Conservation (phyloP, 2,113 vertebrate genomes). For the Heterotis niloticus region DNA sequence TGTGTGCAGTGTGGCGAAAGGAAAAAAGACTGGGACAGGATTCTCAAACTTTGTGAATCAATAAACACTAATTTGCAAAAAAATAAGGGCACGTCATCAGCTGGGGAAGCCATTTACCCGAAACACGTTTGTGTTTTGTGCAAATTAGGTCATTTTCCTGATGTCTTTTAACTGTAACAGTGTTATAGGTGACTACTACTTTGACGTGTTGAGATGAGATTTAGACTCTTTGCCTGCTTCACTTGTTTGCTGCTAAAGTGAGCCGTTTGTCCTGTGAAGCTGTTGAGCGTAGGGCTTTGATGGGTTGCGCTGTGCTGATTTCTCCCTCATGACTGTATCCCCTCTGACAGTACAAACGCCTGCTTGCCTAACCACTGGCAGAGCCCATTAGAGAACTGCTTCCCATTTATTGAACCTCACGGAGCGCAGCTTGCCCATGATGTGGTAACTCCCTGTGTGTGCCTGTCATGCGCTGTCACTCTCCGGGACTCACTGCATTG, state of each 20-base stretch:
- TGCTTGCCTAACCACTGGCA: slow-evolving; percentile 37
- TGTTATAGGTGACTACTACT: not conserved
- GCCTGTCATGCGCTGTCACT: not conserved
- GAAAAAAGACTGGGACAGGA: too few relatives aligned
- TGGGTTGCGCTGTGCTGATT: slow-evolving; percentile 44
- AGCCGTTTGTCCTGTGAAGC: slow-evolving; percentile 58
- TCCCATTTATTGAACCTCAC: not conserved
- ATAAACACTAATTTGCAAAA: too few relatives aligned
- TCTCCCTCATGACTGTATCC: slow-evolving; percentile 42
- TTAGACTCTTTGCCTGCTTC: slow-evolving; percentile 47
- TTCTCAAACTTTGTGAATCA: too few relatives aligned
- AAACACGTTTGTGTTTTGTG: too few relatives aligned
- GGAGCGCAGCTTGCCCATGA: not conserved
- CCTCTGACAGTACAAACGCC: slow-evolving; percentile 28
- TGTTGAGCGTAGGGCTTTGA: slow-evolving; percentile 50
- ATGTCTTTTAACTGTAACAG: not conserved
- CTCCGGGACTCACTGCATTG: not conserved
- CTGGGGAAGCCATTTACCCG: too few relatives aligned
- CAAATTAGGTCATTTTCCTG: not conserved
- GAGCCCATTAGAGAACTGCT: not conserved
- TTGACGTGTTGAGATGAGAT: slow-evolving; percentile 17
- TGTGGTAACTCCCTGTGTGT: not conserved
- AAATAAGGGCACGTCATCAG: too few relatives aligned
- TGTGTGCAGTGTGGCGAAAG: too few relatives aligned
- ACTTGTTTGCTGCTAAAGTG: slow-evolving; percentile 51